Conservation (phyloP, 2,888 invertebrate species). For the Campopleginae sp. region DNA sequence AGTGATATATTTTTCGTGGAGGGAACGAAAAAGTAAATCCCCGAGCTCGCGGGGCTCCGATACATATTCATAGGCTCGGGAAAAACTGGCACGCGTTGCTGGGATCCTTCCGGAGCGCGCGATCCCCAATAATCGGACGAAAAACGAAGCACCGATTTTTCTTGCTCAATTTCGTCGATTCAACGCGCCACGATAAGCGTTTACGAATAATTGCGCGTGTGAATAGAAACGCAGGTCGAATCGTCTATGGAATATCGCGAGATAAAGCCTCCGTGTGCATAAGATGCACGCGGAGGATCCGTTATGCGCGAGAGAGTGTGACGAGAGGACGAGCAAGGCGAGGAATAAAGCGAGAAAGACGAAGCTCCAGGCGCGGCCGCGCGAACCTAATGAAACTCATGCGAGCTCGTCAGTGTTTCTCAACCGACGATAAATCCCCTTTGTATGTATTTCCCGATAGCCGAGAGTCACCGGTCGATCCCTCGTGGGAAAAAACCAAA, state of each 20-base stretch:
- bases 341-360: constrained; percentile 69
- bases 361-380: constrained; percentile 79
- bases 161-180: constrained; percentile 4
- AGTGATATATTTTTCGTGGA: background rate
- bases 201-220: constrained; percentile 1
- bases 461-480: background rate
- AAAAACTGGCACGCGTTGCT: too few relatives aligned
- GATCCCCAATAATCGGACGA: too few relatives aligned
- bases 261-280: constrained; percentile 23
- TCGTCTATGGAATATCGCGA: constrained; percentile 33
- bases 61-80: too few relatives aligned
- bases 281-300: constrained; percentile 56
- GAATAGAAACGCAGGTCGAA: constrained; percentile 49
- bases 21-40: constrained; percentile 7
- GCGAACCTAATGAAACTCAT: constrained; percentile 80
- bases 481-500: background rate
- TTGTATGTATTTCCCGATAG: background rate
- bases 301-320: constrained; percentile 62
- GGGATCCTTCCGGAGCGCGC: too few relatives aligned
- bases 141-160: constrained; percentile 4
- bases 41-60: background rate
- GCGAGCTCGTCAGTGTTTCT: constrained; percentile 73
- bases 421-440: constrained; percentile 62
- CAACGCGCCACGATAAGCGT: background rate
- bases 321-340: constrained; percentile 68